Evolutionary conservation across 2,888 invertebrate genomes (phyloP).

Genomic region (Notodonta dromedarius): DNA sequence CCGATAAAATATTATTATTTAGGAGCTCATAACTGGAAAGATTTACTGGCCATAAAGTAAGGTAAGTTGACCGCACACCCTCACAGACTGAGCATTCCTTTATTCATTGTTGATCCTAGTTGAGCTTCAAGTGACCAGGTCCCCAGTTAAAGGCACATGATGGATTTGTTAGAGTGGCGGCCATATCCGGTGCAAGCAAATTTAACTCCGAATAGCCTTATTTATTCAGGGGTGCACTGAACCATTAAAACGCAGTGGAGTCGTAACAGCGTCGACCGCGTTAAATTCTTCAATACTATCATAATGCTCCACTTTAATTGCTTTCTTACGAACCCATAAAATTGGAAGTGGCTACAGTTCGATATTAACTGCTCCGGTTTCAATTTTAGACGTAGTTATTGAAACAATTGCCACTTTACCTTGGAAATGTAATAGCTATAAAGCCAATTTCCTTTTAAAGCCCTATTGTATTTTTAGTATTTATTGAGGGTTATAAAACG

Average conservation of each 20-base stretch:
- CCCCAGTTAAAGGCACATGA: slow-evolving; percentile 67
- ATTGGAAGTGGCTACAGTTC: slow-evolving; percentile 69
- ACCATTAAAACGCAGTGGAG: slow-evolving; percentile 75
- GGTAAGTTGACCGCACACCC: slow-evolving; percentile 64
- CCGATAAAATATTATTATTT: slow-evolving; percentile 81
- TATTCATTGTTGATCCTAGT: slow-evolving; percentile 52
- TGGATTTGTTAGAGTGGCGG: slow-evolving; percentile 78
- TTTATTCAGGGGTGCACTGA: slow-evolving; percentile 83
- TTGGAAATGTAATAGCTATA: slow-evolving; percentile 15
- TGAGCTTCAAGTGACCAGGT: slow-evolving; percentile 63
- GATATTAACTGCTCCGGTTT: slow-evolving; percentile 65
- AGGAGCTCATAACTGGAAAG: slow-evolving; percentile 77
- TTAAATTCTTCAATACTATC: slow-evolving; percentile 81
- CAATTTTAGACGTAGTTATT: slow-evolving; percentile 65
- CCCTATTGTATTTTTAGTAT: slow-evolving; percentile 17
- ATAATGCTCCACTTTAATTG: slow-evolving; percentile 79
- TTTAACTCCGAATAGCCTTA: slow-evolving; percentile 78
- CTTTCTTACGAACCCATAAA: slow-evolving; percentile 80
- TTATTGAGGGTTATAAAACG: slow-evolving; percentile 52
- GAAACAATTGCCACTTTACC: slow-evolving; percentile 57
- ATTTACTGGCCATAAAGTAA: slow-evolving; percentile 78
- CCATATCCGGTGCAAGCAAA: slow-evolving; percentile 81
- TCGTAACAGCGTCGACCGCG: slow-evolving; percentile 76
- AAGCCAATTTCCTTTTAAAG: slow-evolving; percentile 18
- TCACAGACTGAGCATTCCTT: slow-evolving; percentile 49